phyloP scores from a whole-genome alignment of 2,888 invertebrate species.

The Cenopis cana region DNA sequence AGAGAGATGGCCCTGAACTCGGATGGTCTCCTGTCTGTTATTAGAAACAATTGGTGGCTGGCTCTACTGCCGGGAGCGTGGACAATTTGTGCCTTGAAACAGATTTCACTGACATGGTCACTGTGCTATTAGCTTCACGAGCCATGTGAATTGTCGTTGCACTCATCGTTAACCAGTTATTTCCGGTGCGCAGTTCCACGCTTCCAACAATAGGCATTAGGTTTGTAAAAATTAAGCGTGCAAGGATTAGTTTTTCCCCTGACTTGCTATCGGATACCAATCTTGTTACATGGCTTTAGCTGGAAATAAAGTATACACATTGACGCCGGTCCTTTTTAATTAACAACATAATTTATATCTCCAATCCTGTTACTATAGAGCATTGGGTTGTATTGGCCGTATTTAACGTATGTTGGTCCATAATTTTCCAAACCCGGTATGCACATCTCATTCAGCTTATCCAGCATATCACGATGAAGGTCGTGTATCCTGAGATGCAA shows the following conservation, averaged over 20 bases:
- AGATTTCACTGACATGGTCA: conserved; percentile 51
- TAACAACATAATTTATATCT: too few relatives aligned
- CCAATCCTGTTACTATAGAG: too few relatives aligned
- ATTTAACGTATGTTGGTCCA: too few relatives aligned
- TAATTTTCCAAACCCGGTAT: too few relatives aligned
- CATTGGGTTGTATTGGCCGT: too few relatives aligned
- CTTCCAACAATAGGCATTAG: neutral
- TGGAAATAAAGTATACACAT: neutral
- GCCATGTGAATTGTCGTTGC: conserved; percentile 52
- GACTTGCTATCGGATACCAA: neutral
- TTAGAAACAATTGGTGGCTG: conserved; percentile 61
- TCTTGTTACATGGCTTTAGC: neutral
- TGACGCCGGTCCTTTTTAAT: too few relatives aligned
- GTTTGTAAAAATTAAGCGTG: conserved; percentile 9
- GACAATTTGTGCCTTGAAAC: conserved; percentile 52
- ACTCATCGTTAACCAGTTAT: conserved; percentile 45
- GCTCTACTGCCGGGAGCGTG: conserved; percentile 48
- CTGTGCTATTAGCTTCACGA: conserved; percentile 11
- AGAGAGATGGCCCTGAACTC: conserved; percentile 67
- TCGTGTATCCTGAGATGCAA: too few relatives aligned
- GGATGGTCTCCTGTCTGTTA: conserved; percentile 60
- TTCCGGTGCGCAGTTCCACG: conserved; percentile 40
- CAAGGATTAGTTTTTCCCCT: neutral
- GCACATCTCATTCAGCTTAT: too few relatives aligned
- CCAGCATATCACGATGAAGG: too few relatives aligned